These are phyloP conservation scores for Brachionichthys hirsutus DNA, from an alignment of 2,113 vertebrate species.

Conservation along the genomic window DNA sequence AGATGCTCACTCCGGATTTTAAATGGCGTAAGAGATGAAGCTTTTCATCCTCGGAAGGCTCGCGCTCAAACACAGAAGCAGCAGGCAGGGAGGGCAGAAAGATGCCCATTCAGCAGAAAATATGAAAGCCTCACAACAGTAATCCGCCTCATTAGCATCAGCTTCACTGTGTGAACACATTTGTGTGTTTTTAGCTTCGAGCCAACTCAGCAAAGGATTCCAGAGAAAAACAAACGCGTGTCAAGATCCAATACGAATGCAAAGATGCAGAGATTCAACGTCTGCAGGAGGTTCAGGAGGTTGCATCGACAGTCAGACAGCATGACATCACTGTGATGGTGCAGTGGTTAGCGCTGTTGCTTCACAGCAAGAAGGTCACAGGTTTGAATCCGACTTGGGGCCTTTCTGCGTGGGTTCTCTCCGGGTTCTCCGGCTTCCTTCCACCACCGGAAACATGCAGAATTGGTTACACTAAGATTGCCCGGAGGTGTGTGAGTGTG, in stretches of 20 bases:
- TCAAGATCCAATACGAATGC: slow-evolving; percentile 15
- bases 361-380: too few relatives aligned
- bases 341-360: too few relatives aligned
- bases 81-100: slow-evolving; percentile 29
- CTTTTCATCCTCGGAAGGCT: slow-evolving; percentile 21
- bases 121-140: slow-evolving; percentile 54
- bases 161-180: slow-evolving; percentile 34
- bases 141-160: slow-evolving; percentile 69
- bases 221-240: slow-evolving; percentile 32
- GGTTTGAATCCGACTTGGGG: too few relatives aligned
- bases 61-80: slow-evolving; percentile 16
- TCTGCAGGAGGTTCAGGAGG: slow-evolving; percentile 27
- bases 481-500: too few relatives aligned
- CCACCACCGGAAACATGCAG: too few relatives aligned
- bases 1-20: slow-evolving; percentile 34
- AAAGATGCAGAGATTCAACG: slow-evolving; percentile 23
- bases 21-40: slow-evolving; percentile 14
- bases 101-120: slow-evolving; percentile 63
- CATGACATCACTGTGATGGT: too few relatives aligned
- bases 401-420: too few relatives aligned
- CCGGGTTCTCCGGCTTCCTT: too few relatives aligned
- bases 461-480: too few relatives aligned
- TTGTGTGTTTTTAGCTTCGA: slow-evolving; percentile 28
- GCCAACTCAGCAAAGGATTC: slow-evolving; percentile 38
- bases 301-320: too few relatives aligned